Percentiles rank a stretch among this genome's conserved stretches.
Conservation (phyloP, 1,140 invertebrate species). For the Cecropterus lyciades region DNA sequence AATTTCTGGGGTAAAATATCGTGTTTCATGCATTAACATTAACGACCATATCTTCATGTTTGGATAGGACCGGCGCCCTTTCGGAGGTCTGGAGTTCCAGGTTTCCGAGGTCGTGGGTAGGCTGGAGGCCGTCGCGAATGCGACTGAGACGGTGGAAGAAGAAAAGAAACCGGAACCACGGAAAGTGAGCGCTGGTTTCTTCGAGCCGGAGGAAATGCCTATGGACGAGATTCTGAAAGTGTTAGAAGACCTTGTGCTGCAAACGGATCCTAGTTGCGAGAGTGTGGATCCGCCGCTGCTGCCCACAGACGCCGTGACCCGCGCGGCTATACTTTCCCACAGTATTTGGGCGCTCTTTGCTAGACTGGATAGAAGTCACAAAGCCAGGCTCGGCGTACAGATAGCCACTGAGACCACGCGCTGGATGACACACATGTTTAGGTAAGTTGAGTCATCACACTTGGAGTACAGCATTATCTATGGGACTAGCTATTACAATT, state of each 20-base stretch:
- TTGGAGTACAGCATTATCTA: not conserved
- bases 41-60: slow-evolving; percentile 39
- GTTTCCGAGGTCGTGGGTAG: slow-evolving; percentile 87
- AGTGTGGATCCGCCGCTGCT: slow-evolving; percentile 68
- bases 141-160: slow-evolving; percentile 64
- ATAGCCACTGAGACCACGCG: slow-evolving; percentile 90
- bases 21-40: slow-evolving; percentile 19
- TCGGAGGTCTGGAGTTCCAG: slow-evolving; percentile 87
- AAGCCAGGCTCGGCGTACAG: slow-evolving; percentile 88
- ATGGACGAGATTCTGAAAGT: slow-evolving; percentile 79
- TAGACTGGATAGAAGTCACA: slow-evolving; percentile 88
- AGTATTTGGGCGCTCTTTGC: slow-evolving; percentile 90
- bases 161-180: slow-evolving; percentile 65
- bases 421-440: slow-evolving; percentile 92
- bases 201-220: slow-evolving; percentile 74
- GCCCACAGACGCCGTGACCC: slow-evolving; percentile 84
- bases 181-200: slow-evolving; percentile 73
- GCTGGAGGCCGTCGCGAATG: slow-evolving; percentile 86
- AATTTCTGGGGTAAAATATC: not conserved
- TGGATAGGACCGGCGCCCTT: slow-evolving; percentile 76
- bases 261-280: slow-evolving; percentile 74
- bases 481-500: not conserved
- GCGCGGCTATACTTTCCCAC: slow-evolving; percentile 89
- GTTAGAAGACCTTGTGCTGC: slow-evolving; percentile 71
- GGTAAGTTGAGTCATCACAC: slow-evolving; percentile 75